Evolutionary conservation across 1,140 invertebrate genomes (phyloP).

Genomic region (Bombus waltoni): DNA sequence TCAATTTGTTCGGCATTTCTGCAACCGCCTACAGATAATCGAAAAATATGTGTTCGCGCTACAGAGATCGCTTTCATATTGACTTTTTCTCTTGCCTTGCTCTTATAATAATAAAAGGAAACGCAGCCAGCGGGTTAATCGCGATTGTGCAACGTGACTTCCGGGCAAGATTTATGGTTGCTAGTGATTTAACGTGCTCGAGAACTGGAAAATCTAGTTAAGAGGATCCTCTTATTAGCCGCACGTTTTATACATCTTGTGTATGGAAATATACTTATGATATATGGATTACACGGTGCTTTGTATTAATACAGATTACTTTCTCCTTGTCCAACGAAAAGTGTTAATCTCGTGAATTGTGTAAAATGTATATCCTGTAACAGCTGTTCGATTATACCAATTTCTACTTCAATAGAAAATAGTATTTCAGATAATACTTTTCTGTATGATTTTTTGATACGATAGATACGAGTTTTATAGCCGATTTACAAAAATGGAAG

Average conservation of each 20-base stretch:
- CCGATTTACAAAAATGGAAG: too few species aligned
- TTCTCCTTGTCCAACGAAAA: background rate
- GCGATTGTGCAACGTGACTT: conserved; percentile 20
- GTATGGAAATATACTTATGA: background rate
- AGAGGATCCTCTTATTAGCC: background rate
- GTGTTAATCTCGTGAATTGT: background rate
- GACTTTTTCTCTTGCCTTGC: background rate
- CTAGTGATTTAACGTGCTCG: conserved; percentile 15
- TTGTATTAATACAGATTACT: background rate
- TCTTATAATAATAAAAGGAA: conserved; percentile 6
- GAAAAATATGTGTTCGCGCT: background rate
- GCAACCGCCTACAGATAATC: background rate
- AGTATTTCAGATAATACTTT: background rate
- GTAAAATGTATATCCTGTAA: background rate
- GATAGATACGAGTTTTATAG: background rate
- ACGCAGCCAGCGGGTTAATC: conserved; percentile 7
- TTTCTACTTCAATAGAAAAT: background rate
- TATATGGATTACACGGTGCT: background rate
- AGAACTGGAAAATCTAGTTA: conserved; percentile 41
- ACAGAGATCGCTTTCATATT: background rate
- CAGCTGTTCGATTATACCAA: background rate
- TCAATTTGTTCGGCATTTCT: background rate
- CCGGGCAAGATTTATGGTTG: conserved; percentile 28
- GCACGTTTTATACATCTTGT: background rate
- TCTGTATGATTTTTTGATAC: background rate